These are phyloP conservation scores for Ormyrus thymus DNA, from an alignment of 2,888 invertebrate species.

Conservation along the genomic window DNA sequence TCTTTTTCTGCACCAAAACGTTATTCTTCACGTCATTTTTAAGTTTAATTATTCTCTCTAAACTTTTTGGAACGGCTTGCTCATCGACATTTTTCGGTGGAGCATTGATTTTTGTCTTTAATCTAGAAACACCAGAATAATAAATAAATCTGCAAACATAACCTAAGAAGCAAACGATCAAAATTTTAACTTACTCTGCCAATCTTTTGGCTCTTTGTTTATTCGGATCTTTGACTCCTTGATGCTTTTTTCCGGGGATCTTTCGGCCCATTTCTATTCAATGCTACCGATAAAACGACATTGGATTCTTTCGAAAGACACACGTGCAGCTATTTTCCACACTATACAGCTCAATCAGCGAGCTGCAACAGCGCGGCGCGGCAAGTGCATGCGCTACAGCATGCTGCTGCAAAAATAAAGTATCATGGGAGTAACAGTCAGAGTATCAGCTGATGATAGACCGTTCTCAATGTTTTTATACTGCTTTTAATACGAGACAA, in stretches of 20 bases:
- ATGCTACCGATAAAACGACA: slow-evolving; percentile 44
- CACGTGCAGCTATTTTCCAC: slow-evolving; percentile 25
- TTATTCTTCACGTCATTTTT: slow-evolving; percentile 76
- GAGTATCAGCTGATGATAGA: slow-evolving; percentile 12
- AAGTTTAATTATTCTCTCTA: slow-evolving; percentile 80
- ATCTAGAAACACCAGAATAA: slow-evolving; percentile 73
- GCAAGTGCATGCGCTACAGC: not conserved
- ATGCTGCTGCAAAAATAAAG: slow-evolving; percentile 1
- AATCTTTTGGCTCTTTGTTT: slow-evolving; percentile 81
- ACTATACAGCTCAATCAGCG: not conserved
- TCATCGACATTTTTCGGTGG: slow-evolving; percentile 83
- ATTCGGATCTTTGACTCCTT: slow-evolving; percentile 85
- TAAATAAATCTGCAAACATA: slow-evolving; percentile 33
- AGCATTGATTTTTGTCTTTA: slow-evolving; percentile 84
- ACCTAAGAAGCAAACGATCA: slow-evolving; percentile 39
- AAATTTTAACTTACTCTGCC: slow-evolving; percentile 77
- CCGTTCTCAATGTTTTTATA: not conserved
- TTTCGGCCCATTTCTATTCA: slow-evolving; percentile 81
- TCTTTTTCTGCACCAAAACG: slow-evolving; percentile 70
- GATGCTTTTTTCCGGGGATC: slow-evolving; percentile 88
- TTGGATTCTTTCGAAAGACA: slow-evolving; percentile 33
- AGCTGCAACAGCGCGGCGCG: not conserved
- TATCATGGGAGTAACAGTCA: not conserved
- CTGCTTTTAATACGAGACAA: too few species aligned
- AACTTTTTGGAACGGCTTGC: slow-evolving; percentile 84